Evolutionary conservation across 2,888 invertebrate genomes (phyloP), one percentile per base, ranked within the genome.

Genomic region (Villa cingulata): DNA sequence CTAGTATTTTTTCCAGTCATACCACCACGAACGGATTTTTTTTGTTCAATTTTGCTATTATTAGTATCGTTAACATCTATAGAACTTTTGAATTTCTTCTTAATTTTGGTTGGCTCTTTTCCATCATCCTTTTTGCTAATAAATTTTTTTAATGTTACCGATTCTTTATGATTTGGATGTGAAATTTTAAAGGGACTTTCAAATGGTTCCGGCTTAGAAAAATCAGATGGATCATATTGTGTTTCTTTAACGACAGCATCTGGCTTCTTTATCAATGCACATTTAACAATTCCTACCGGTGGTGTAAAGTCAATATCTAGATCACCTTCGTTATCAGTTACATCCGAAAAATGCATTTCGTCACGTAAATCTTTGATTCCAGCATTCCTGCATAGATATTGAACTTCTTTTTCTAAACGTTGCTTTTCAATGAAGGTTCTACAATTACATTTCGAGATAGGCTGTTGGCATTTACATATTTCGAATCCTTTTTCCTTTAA

Each of bases 261-360:
- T 1, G 66, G 67, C 49, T 64, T 66, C 3, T 69, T 64, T 43
- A 72, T 68, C 12, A 76, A 70, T 48, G 76, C 71, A 2, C 79
- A 72, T 54, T 76, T 77, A 44, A 81, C 78, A 37, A 81, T 72
- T 1, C 80, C 82, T 38, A 80, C 81, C 0, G 82, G 82, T 1
- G 82, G 81, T 0, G 81, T 82, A 45, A 82, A 81, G 50, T 81
- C 81, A 37, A 82, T 79, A 56, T 82, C 81, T 65, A 80, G 74
- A 48, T 81, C 81, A 2, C 76, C 77, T 51, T 80, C 80, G 19
- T 62, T 66, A 18, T 68, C 67, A 12, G 60, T 59, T 10, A 66
- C 65, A 17, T 67, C 68, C 0, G 66, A 60, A 0, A 67, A 54
- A 1, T 63, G 56, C 16, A 67, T 50, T 0, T 54, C 52, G 9